These are phyloP conservation scores for Bacillus rossius DNA, from an alignment of 1,140 invertebrate genomes.

Conservation along the genomic window DNA sequence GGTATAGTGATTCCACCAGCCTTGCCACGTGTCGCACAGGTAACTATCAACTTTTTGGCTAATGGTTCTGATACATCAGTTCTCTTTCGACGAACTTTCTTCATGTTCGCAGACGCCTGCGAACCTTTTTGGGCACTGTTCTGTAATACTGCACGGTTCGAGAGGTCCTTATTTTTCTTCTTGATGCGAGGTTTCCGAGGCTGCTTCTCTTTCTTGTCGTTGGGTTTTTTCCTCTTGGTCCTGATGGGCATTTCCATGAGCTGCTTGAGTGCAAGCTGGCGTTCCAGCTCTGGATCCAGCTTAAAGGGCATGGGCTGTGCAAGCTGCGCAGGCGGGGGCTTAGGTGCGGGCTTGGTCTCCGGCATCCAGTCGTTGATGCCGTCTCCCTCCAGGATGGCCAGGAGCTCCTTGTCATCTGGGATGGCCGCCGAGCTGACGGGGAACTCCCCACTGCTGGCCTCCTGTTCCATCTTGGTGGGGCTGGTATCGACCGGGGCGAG, in stretches of 20 bases:
- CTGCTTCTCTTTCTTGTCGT: background rate
- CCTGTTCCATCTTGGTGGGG: constrained; percentile 27
- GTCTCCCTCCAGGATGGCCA: constrained; percentile 46
- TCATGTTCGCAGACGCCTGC: background rate
- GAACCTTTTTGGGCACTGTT: background rate
- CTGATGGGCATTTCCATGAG: constrained; percentile 41
- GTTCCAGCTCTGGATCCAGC: constrained; percentile 42
- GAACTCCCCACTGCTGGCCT: constrained; percentile 1
- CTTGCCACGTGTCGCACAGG: background rate
- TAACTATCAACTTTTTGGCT: background rate
- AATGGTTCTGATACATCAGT: background rate
- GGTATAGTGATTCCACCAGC: background rate
- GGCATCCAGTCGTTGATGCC: constrained; percentile 44
- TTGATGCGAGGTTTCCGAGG: background rate
- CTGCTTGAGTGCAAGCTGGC: constrained; percentile 48
- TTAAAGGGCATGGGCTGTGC: constrained; percentile 25
- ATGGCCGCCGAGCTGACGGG: constrained; percentile 7
- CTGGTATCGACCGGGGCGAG: constrained; percentile 29
- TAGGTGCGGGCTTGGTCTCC: constrained; percentile 37
- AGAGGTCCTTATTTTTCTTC: background rate
- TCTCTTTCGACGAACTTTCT: background rate
- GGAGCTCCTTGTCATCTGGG: constrained; percentile 41
- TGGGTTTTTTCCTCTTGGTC: constrained; percentile 4
- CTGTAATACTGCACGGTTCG: background rate
- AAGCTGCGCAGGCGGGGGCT: constrained; percentile 26